Evolutionary conservation across 2,888 invertebrate species (phyloP).

Genomic region (Scrobipalpa costella): DNA sequence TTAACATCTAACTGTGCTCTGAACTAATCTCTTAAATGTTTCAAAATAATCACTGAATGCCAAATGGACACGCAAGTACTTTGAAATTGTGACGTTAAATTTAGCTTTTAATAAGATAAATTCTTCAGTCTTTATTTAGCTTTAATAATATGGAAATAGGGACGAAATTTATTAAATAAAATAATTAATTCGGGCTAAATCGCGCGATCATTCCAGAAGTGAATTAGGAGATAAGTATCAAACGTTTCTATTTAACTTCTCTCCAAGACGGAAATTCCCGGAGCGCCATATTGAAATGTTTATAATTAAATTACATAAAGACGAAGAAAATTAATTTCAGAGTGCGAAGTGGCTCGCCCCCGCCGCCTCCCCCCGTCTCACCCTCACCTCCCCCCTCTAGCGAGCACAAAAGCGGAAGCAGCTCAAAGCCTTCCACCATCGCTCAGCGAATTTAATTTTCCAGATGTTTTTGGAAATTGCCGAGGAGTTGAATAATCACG

Average conservation of each 20-base stretch:
- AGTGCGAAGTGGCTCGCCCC: conserved; percentile 66
- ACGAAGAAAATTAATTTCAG: conserved; percentile 82
- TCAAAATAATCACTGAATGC: conserved; percentile 17
- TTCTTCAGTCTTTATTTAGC: background rate
- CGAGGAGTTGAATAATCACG: conserved; percentile 79
- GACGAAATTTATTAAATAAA: conserved; percentile 47
- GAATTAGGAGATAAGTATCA: conserved; percentile 80
- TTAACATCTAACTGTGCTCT: conserved; percentile 26
- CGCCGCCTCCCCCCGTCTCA: conserved; percentile 42
- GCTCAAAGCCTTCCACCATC: conserved; percentile 65
- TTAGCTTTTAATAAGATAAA: background rate
- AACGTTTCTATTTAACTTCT: conserved; percentile 81
- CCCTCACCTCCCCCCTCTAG: conserved; percentile 33
- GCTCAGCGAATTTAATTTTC: conserved; percentile 77
- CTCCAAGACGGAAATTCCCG: conserved; percentile 75
- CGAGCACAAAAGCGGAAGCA: conserved; percentile 68
- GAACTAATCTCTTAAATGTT: conserved; percentile 20
- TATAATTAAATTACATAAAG: conserved; percentile 82
- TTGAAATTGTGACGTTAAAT: background rate
- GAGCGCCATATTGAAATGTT: conserved; percentile 81
- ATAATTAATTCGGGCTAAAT: conserved; percentile 70
- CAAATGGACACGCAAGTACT: background rate
- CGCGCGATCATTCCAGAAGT: conserved; percentile 76
- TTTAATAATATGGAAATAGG: background rate
- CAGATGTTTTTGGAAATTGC: conserved; percentile 78